Percentiles rank a stretch among this genome's conserved stretches.
Evolutionary conservation across 2,797 vertebrate species (phyloP).

Genomic region (Myripristis murdjan): DNA sequence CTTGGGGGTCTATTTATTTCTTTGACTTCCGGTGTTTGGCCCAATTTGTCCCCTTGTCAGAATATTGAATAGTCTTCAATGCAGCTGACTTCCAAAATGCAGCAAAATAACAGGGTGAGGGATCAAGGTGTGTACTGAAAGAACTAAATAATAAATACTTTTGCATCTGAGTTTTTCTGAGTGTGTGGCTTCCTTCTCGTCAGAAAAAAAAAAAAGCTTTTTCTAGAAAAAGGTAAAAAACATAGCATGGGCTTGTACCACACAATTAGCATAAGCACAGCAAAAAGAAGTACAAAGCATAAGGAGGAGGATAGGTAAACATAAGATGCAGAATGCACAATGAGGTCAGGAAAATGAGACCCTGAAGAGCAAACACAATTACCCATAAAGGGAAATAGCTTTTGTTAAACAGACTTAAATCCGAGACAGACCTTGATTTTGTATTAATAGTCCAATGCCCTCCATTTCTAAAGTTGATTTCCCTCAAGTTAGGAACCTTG

Average conservation of each 20-base stretch:
- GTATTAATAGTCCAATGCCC: slow-evolving; percentile 45
- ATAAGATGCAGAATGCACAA: slow-evolving; percentile 1
- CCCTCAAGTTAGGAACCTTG: slow-evolving; percentile 35
- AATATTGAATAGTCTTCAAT: slow-evolving; percentile 21
- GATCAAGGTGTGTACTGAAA: not conserved
- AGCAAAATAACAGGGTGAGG: slow-evolving; percentile 14
- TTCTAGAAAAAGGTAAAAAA: too few relatives aligned
- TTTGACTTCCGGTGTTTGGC: slow-evolving; percentile 40
- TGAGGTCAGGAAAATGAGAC: slow-evolving; percentile 52
- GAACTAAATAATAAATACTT: too few relatives aligned
- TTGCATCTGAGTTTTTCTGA: too few relatives aligned
- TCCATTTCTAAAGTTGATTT: slow-evolving; percentile 44
- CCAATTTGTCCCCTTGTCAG: slow-evolving; percentile 30
- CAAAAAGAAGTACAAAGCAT: not conserved
- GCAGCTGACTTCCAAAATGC: slow-evolving; percentile 25
- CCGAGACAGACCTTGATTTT: slow-evolving; percentile 43
- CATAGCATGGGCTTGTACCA: not conserved
- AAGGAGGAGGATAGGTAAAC: slow-evolving; percentile 13
- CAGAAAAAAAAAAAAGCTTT: not conserved
- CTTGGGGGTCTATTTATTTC: slow-evolving; percentile 43
- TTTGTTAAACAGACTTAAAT: slow-evolving; percentile 44
- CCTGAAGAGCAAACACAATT: slow-evolving; percentile 54
- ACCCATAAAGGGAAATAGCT: slow-evolving; percentile 46
- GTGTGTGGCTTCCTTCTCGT: too few relatives aligned
- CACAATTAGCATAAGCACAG: not conserved